phyloP scores from a whole-genome alignment of 2,113 vertebrate genomes.

The Engraulis encrasicolus region DNA sequence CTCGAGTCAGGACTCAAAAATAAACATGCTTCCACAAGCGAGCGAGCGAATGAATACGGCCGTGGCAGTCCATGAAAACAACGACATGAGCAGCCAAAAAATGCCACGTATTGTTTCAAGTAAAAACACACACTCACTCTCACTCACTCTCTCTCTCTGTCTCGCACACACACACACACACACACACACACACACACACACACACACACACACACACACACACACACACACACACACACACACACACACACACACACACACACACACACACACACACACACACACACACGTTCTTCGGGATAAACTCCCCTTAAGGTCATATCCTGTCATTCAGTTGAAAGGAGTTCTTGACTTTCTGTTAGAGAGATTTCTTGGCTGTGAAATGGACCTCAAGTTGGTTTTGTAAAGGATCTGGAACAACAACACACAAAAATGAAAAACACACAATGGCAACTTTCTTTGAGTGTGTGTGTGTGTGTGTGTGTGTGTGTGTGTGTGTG shows the following conservation, averaged over 20 bases:
- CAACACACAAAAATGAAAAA: conserved; percentile 29
- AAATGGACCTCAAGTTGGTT: conserved; percentile 29
- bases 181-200: too few relatives aligned
- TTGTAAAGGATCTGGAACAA: conserved; percentile 42
- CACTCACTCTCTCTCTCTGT: too few relatives aligned
- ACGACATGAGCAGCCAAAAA: conserved; percentile 32
- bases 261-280: too few relatives aligned
- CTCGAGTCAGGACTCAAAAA: conserved; percentile 45
- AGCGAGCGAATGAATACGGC: too few relatives aligned
- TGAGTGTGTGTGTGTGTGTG: too few relatives aligned
- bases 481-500: too few relatives aligned
- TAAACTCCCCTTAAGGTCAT: conserved; percentile 61
- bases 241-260: too few relatives aligned
- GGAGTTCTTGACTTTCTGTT: conserved; percentile 72
- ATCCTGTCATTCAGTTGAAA: conserved; percentile 74
- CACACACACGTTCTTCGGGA: conserved; percentile 47
- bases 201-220: too few relatives aligned
- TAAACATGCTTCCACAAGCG: conserved; percentile 37
- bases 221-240: too few relatives aligned
- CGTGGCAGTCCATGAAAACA: conserved; percentile 36
- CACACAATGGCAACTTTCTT: conserved; percentile 33
- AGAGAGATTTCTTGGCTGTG: conserved; percentile 64
- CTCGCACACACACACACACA: too few relatives aligned
- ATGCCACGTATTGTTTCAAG: conserved; percentile 45
- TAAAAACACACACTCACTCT: too few relatives aligned